These are phyloP conservation scores for Ammodramus savannarum DNA, from an alignment of 2,113 vertebrate genomes.

Conservation along the genomic window DNA sequence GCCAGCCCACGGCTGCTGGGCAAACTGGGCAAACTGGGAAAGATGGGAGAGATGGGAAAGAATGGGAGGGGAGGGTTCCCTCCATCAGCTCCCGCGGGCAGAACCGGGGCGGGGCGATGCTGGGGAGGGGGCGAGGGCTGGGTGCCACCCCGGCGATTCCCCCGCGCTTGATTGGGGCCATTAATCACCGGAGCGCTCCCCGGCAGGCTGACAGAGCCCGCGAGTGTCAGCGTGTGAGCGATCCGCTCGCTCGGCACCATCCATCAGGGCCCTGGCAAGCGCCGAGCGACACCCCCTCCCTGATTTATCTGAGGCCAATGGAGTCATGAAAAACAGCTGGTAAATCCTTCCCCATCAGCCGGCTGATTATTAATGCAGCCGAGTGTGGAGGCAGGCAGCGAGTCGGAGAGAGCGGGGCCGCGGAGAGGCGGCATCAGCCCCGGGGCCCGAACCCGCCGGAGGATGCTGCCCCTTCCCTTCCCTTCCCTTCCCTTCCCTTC, in stretches of 20 bases:
- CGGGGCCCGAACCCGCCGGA: background rate
- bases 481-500: background rate
- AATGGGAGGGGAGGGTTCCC: background rate
- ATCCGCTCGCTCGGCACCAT: conserved; percentile 36
- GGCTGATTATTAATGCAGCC: conserved; percentile 57
- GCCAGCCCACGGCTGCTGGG: background rate
- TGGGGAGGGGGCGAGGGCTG: background rate
- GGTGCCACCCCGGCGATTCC: background rate
- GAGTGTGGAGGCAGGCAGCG: conserved; percentile 21
- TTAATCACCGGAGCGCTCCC: conserved; percentile 7
- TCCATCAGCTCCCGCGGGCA: fast-evolving
- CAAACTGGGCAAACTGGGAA: background rate
- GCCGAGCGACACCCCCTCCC: background rate
- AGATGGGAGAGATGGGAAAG: background rate
- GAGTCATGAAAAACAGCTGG: conserved; percentile 67
- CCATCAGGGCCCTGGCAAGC: conserved; percentile 48
- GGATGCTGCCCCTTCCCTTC: background rate
- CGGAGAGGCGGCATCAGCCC: background rate
- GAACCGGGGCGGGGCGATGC: fast-evolving
- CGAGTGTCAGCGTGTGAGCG: conserved; percentile 17
- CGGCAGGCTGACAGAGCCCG: background rate
- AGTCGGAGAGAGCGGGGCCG: background rate
- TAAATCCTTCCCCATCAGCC: conserved; percentile 65
- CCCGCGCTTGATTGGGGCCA: conserved; percentile 9
- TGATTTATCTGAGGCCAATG: conserved; percentile 66